Base-by-base conservation (phyloP, 2,888 invertebrate genomes). In the Halictus quadricinctus region DNA sequence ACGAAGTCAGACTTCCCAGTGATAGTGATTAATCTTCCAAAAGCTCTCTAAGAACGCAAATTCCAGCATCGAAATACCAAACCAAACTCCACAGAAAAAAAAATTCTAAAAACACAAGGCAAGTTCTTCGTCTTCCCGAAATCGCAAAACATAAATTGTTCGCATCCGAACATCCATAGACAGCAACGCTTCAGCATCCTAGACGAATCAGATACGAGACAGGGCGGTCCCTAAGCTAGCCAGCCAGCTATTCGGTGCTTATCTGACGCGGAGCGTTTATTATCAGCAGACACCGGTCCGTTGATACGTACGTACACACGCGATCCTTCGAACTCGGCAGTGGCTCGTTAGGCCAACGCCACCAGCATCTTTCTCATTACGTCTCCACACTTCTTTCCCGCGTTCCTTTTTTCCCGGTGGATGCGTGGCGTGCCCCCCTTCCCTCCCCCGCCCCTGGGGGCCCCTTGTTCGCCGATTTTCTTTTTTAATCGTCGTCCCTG, bases 281-380 rank as follows among this genome's bases (percentile, higher is more conserved):
- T 83, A 86, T 88, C 80, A 78, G 72, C 78, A 48, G 43, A 21
- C 48, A 81, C 80, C 69, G 69, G 69, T 58, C 74, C 58, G 79
- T 2, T 25, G 60, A 5, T 60, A 25, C 60, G 60, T 25, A 25
- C 60, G 60, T 60, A 60, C 60, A 73, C 79, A 76, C 83, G 84
- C 84, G 84, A 88, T 88, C 83, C 87, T 79, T 70, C 85, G 50
- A 82, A 85, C 74, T 85, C 73, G 72, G 60, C 70, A 77, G 80
- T 84, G 83, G 72, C 87, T 89, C 86, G 86, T 90, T 87, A 90
- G 84, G 81, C 72, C 77, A 64, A 79, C 83, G 78, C 86, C 75
- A 82, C 86, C 75, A 82, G 75, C 84, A 73, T 80, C 82, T 77
- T 83, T 86, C 90, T 88, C 88, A 83, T 90, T 89, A 85, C 76